These are phyloP conservation scores for Atopsyche davidsoni DNA, from an alignment of 1,140 invertebrate species.

Conservation along the genomic window DNA sequence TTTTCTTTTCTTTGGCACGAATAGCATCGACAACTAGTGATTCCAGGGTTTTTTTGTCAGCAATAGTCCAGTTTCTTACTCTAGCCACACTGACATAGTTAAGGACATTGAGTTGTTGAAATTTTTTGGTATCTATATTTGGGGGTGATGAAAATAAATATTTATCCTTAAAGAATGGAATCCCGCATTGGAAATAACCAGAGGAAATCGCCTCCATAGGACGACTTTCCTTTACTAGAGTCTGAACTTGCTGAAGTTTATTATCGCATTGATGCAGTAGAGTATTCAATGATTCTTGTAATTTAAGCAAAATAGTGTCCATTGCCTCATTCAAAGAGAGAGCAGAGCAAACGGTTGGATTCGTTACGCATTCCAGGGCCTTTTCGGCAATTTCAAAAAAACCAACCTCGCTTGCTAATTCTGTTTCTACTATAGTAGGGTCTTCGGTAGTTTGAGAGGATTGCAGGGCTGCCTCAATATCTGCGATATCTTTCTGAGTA, in stretches of 20 bases:
- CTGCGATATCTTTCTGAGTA: conserved; percentile 1
- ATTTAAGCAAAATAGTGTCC: conserved; percentile 1
- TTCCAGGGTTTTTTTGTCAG: conserved; percentile 7
- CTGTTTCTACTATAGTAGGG: no score
- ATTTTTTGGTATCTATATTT: conserved; percentile 31
- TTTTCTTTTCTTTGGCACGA: not conserved
- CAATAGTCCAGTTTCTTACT: conserved; percentile 1
- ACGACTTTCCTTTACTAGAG: not conserved
- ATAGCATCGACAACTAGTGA: not conserved
- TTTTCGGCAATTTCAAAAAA: no score
- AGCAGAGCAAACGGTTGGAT: no score
- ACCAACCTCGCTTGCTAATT: no score
- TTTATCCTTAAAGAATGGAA: conserved; percentile 36
- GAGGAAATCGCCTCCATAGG: not conserved
- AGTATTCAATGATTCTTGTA: conserved; percentile 7
- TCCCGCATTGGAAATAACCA: conserved; percentile 24
- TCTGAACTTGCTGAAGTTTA: conserved; percentile 1
- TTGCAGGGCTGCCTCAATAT: not conserved
- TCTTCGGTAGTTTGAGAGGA: no score
- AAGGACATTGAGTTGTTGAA: not conserved
- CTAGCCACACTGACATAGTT: conserved; percentile 5
- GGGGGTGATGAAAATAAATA: conserved; percentile 30
- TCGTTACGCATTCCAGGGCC: no score
- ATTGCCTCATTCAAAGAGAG: conserved; percentile 4
- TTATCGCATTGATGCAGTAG: conserved; percentile 6